Conservation (phyloP, 2,888 invertebrate species). For the Lingula anatina region DNA sequence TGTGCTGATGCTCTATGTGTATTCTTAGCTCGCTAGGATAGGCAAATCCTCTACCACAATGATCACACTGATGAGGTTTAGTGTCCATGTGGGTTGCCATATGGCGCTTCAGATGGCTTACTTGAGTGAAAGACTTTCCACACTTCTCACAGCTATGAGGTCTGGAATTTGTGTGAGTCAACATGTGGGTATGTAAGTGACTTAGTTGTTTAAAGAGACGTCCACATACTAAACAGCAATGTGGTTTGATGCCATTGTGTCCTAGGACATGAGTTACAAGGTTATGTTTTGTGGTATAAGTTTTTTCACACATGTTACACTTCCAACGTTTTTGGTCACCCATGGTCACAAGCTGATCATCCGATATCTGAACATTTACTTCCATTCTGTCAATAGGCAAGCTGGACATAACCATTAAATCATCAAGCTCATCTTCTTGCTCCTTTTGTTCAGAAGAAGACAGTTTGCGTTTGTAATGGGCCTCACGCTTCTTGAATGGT, state of each 20-base stretch:
- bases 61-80: conserved; percentile 38
- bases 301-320: conserved; percentile 46
- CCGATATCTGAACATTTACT: conserved; percentile 42
- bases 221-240: conserved; percentile 46
- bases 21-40: conserved; percentile 42
- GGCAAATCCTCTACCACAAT: conserved; percentile 42
- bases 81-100: conserved; percentile 41
- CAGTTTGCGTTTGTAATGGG: no score
- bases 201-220: conserved; percentile 50
- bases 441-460: no score
- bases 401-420: no score
- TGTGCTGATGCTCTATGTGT: conserved; percentile 33
- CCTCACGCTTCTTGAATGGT: no score
- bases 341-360: conserved; percentile 38
- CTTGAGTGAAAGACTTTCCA: conserved; percentile 47
- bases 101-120: conserved; percentile 49
- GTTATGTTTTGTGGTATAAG: conserved; percentile 50
- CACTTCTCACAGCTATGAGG: conserved; percentile 47
- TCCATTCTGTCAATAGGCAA: conserved; percentile 22
- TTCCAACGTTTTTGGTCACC: conserved; percentile 48
- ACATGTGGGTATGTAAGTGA: conserved; percentile 50
- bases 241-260: conserved; percentile 48
- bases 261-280: conserved; percentile 48
- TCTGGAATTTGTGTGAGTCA: conserved; percentile 48
- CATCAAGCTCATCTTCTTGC: no score